phyloP scores from a whole-genome alignment of 2,888 invertebrate species.

The Meandrusa payeni region DNA sequence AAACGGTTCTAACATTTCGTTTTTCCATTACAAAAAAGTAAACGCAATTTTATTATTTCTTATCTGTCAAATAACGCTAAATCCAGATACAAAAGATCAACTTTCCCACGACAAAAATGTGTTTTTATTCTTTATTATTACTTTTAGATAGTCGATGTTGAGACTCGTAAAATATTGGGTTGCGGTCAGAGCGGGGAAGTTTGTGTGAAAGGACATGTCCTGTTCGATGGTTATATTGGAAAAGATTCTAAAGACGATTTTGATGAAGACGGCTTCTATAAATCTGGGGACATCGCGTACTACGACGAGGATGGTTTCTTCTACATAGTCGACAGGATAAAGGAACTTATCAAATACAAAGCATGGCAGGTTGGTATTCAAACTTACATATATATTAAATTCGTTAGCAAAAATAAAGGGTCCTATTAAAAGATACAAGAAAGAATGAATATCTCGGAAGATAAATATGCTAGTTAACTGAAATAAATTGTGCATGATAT shows the following conservation, averaged over 20 bases:
- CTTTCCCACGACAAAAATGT: conserved; percentile 5
- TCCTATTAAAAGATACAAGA: too few relatives aligned
- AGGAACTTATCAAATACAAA: conserved; percentile 65
- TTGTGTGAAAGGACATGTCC: conserved; percentile 49
- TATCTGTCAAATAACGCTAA: not conserved
- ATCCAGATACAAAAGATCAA: conserved; percentile 3
- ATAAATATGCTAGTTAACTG: too few relatives aligned
- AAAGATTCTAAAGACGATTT: conserved; percentile 41
- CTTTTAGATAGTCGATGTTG: conserved; percentile 52
- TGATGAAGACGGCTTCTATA: conserved; percentile 58
- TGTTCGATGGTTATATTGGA: conserved; percentile 57
- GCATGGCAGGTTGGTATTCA: conserved; percentile 54
- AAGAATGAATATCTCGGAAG: too few relatives aligned
- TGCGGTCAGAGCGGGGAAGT: conserved; percentile 55
- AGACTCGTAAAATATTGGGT: conserved; percentile 48
- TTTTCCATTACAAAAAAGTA: too few relatives aligned
- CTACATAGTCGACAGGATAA: conserved; percentile 56
- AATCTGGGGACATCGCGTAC: conserved; percentile 59
- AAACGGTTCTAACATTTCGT: too few relatives aligned
- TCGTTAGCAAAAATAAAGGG: too few relatives aligned
- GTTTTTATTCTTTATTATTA: conserved; percentile 26
- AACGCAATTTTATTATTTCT: too few relatives aligned
- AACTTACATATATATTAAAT: too few relatives aligned
- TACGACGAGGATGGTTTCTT: conserved; percentile 60
- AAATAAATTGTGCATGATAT: too few relatives aligned